A percentile compares a stretch with the other conserved stretches of the same genome.
Evolutionary conservation across 2,113 vertebrate species (phyloP).

Genomic region (Acanthisitta chloris): DNA sequence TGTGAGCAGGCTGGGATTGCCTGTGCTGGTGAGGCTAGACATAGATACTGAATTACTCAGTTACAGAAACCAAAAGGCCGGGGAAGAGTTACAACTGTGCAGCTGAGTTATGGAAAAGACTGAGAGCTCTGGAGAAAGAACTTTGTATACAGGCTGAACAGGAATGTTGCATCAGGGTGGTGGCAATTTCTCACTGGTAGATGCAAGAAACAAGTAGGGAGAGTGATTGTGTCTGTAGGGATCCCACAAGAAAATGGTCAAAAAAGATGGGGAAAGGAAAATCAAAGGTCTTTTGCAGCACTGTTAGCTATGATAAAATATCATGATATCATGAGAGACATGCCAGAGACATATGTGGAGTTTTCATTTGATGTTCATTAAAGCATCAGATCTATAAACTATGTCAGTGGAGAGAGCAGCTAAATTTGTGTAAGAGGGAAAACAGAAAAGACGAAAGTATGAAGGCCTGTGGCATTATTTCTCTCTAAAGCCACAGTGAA

Average conservation of each 20-base stretch:
- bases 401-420: background rate
- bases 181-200: background rate
- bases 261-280: background rate
- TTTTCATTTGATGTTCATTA: background rate
- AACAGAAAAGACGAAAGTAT: background rate
- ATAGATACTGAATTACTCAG: background rate
- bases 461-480: background rate
- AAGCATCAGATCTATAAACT: background rate
- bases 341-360: background rate
- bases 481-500: background rate
- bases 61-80: background rate
- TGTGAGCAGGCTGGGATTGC: background rate
- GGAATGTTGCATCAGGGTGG: background rate
- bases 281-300: background rate
- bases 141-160: background rate
- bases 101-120: fast-evolving
- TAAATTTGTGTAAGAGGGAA: background rate
- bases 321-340: background rate
- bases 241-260: background rate
- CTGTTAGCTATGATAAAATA: background rate
- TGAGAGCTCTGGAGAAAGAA: background rate
- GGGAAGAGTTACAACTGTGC: background rate
- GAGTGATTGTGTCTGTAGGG: background rate
- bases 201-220: background rate
- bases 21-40: background rate